Conservation (phyloP, 2,888 invertebrate genomes). For the Drosophila kanekoi region DNA sequence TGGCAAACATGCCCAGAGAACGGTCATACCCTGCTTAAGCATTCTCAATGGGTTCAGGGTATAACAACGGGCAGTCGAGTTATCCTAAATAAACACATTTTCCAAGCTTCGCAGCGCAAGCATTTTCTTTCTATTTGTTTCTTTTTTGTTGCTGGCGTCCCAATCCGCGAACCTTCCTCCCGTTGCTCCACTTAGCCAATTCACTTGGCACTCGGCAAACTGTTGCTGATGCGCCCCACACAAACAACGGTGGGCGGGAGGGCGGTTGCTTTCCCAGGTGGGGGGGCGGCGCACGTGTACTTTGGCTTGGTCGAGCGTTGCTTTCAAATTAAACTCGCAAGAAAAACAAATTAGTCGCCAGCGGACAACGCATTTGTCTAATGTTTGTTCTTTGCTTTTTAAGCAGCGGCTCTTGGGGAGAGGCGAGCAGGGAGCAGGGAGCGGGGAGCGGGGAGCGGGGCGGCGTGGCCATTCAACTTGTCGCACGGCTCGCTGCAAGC, state of each 20-base stretch:
- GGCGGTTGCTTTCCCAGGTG: not conserved
- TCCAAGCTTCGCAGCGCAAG: conserved; percentile 63
- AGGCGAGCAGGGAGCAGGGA: not conserved
- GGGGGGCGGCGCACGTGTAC: conserved; percentile 26
- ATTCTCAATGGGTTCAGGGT: no score
- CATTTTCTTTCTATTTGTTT: conserved; percentile 34
- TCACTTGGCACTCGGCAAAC: conserved; percentile 57
- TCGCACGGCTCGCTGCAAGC: conserved; percentile 53
- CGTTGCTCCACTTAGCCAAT: not conserved
- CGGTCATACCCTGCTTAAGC: no score
- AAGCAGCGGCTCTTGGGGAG: not conserved
- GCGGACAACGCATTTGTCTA: conserved; percentile 75
- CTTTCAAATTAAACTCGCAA: conserved; percentile 77
- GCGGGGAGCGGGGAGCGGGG: not conserved
- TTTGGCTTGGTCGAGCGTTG: conserved; percentile 35
- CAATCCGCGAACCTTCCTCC: not conserved
- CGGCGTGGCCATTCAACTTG: conserved; percentile 47
- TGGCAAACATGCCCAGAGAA: no score
- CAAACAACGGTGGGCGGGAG: conserved; percentile 10
- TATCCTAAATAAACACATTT: conserved; percentile 80
- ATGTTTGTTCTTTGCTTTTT: conserved; percentile 56
- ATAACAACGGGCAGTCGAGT: conserved; percentile 63
- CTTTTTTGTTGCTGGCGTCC: conserved; percentile 1
- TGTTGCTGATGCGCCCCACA: conserved; percentile 57
- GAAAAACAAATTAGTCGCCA: conserved; percentile 77